phyloP scores from a whole-genome alignment of 2,888 invertebrate species.

The Chymomyza caudatula region DNA sequence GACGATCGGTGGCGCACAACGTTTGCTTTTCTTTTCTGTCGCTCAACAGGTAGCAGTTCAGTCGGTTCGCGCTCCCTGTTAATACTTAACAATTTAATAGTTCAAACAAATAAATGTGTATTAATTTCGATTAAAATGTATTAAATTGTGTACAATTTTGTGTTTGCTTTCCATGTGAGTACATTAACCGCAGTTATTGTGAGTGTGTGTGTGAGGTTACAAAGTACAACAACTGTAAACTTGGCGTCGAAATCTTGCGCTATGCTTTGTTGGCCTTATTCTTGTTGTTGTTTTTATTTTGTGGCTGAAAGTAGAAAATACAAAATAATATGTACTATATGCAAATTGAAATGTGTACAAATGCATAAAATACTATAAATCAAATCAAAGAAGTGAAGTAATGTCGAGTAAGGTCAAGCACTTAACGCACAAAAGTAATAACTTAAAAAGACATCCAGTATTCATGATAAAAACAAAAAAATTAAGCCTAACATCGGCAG shows the following conservation, averaged over 20 bases:
- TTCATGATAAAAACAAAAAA: not conserved
- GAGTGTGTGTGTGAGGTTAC: conserved; percentile 30
- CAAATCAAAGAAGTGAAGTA: not conserved
- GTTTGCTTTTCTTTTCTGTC: not conserved
- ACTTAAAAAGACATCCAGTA: not conserved
- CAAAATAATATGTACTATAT: not conserved
- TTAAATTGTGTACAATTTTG: not conserved
- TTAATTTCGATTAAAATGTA: not conserved
- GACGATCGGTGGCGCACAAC: not conserved
- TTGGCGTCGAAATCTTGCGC: not conserved
- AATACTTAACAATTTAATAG: not conserved
- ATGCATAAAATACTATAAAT: not conserved
- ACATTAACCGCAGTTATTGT: not conserved
- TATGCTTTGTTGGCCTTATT: not conserved
- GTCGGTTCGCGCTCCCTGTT: not conserved
- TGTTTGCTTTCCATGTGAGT: not conserved
- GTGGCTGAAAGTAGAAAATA: not conserved
- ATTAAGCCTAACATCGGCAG: not conserved
- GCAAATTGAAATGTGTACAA: not conserved
- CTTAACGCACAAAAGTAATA: not conserved
- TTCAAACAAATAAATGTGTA: not conserved
- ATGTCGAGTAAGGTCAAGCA: not conserved
- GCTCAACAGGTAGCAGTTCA: not conserved
- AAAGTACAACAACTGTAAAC: conserved; percentile 30
- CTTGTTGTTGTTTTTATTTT: not conserved